Conservation (phyloP, 1,140 invertebrate species). For the Brachionus rubens region DNA sequence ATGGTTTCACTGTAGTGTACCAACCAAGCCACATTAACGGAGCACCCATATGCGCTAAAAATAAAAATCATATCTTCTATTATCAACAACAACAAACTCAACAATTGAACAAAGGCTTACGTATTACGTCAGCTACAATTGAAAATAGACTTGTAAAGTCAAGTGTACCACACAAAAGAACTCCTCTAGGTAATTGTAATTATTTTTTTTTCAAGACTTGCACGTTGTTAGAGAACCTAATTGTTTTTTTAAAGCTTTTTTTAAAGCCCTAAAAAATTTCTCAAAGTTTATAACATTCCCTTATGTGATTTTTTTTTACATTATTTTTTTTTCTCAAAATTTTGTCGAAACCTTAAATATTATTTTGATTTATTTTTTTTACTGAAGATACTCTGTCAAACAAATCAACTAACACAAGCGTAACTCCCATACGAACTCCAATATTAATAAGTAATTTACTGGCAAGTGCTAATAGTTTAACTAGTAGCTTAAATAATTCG, state of each 20-base stretch:
- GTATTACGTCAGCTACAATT: slow-evolving; percentile 17
- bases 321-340: too few relatives aligned
- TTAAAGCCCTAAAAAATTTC: too few relatives aligned
- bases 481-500: background rate
- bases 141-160: slow-evolving; percentile 25
- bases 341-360: background rate
- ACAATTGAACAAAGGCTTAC: background rate
- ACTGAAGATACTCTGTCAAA: background rate
- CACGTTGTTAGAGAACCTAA: too few relatives aligned
- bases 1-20: background rate
- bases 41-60: background rate
- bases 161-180: background rate
- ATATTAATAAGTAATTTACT: slow-evolving; percentile 29
- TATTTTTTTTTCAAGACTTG: background rate
- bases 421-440: slow-evolving; percentile 2
- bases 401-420: background rate
- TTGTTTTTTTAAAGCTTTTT: too few relatives aligned
- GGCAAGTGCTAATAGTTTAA: background rate
- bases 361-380: background rate
- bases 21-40: background rate
- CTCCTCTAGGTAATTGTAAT: background rate
- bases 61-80: slow-evolving; percentile 24
- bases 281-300: too few relatives aligned
- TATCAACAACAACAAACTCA: slow-evolving; percentile 25
- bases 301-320: too few relatives aligned